phyloP scores from a whole-genome alignment of 2,888 invertebrate species.

The Taenaris catops region DNA sequence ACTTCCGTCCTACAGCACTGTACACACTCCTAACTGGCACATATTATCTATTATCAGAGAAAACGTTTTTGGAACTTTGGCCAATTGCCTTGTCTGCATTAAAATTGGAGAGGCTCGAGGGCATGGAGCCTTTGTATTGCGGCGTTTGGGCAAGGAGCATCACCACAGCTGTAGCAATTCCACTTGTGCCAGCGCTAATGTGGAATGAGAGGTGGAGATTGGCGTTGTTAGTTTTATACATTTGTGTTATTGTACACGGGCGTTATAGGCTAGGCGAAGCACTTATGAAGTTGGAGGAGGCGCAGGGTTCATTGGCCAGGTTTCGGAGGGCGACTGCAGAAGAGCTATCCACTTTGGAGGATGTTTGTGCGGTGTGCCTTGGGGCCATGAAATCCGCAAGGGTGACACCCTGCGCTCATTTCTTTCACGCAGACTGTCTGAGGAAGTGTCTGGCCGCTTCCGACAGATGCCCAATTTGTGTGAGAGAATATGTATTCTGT shows the following conservation, averaged over 20 bases:
- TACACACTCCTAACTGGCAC: slow-evolving; percentile 84
- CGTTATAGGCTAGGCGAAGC: slow-evolving; percentile 82
- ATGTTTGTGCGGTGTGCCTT: slow-evolving; percentile 89
- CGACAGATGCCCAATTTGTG: slow-evolving; percentile 87
- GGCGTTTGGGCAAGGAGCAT: slow-evolving; percentile 82
- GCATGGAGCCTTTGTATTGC: slow-evolving; percentile 85
- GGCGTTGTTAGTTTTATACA: slow-evolving; percentile 79
- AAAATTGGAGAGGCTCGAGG: slow-evolving; percentile 82
- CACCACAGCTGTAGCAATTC: slow-evolving; percentile 77
- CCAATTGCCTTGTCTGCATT: slow-evolving; percentile 78
- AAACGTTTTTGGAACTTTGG: slow-evolving; percentile 84
- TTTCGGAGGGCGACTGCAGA: slow-evolving; percentile 83
- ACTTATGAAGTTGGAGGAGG: slow-evolving; percentile 73
- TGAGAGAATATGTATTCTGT: slow-evolving; percentile 81
- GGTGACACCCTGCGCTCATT: slow-evolving; percentile 89
- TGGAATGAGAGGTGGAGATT: slow-evolving; percentile 80
- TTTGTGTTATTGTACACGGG: slow-evolving; percentile 83
- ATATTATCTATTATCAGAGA: slow-evolving; percentile 86
- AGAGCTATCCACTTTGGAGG: slow-evolving; percentile 85
- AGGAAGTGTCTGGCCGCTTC: slow-evolving; percentile 85
- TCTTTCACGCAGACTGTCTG: slow-evolving; percentile 89
- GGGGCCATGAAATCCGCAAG: slow-evolving; percentile 85
- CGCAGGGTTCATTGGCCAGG: slow-evolving; percentile 80
- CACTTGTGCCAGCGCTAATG: slow-evolving; percentile 78
- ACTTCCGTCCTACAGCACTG: slow-evolving; percentile 84